A percentile compares a stretch with the other conserved stretches of the same genome.
phyloP scores from a whole-genome alignment of 2,888 invertebrate species.

The Onchidella celtica region DNA sequence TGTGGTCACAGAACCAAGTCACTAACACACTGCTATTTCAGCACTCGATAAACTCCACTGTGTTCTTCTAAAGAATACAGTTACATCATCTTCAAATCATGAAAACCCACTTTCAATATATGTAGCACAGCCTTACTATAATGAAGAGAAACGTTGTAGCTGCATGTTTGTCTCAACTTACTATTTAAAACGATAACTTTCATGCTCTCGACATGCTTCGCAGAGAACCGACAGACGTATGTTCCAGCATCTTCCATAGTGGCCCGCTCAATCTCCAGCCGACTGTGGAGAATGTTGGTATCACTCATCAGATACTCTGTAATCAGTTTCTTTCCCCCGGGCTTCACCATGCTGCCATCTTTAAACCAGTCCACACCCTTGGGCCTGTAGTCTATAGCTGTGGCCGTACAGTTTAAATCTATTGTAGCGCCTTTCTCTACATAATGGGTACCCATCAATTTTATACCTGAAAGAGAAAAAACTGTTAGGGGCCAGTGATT shows the following conservation, averaged over 20 bases:
- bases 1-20: too few relatives aligned
- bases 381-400: constrained; percentile 59
- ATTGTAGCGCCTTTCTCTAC: constrained; percentile 62
- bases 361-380: constrained; percentile 67
- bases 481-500: background rate
- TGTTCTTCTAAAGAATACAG: too few relatives aligned
- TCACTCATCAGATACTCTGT: constrained; percentile 56
- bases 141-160: background rate
- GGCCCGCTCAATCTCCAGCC: constrained; percentile 59
- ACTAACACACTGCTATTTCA: too few relatives aligned
- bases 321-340: constrained; percentile 54
- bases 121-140: too few relatives aligned
- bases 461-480: constrained; percentile 55
- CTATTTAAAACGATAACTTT: constrained; percentile 69
- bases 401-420: constrained; percentile 63
- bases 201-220: constrained; percentile 62
- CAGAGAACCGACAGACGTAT: constrained; percentile 68
- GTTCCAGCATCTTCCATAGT: constrained; percentile 66
- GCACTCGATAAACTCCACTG: too few relatives aligned
- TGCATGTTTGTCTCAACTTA: constrained; percentile 54
- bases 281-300: constrained; percentile 61
- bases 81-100: too few relatives aligned
- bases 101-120: too few relatives aligned
- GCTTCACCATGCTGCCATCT: constrained; percentile 60
- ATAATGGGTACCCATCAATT: constrained; percentile 58